Conservation (phyloP, 1,140 invertebrate species). For the Drosophila ogumai region DNA sequence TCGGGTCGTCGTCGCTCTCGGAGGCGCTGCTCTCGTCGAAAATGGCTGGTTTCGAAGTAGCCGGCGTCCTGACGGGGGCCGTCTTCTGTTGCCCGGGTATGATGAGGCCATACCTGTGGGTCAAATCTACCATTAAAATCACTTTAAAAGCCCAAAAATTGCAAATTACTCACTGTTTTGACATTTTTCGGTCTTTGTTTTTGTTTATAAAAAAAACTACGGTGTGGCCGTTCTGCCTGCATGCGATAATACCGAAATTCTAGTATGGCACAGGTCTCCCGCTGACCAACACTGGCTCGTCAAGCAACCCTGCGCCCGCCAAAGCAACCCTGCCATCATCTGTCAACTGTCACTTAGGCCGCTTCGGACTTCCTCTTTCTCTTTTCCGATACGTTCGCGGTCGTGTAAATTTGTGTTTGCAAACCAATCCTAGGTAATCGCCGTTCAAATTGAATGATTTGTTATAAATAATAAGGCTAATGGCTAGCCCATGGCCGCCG, state of each 20-base stretch:
- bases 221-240: constrained; percentile 1
- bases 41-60: constrained; percentile 73
- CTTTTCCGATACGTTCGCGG: constrained; percentile 84
- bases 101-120: constrained; percentile 77
- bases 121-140: background rate
- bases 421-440: constrained; percentile 84
- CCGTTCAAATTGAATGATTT: constrained; percentile 49
- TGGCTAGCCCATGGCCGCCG: background rate
- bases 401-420: constrained; percentile 84
- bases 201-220: constrained; percentile 19
- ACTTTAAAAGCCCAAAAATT: background rate
- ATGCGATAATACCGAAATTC: background rate
- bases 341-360: constrained; percentile 69
- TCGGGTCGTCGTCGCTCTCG: constrained; percentile 70
- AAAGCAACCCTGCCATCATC: constrained; percentile 56
- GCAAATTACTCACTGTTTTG: constrained; percentile 72
- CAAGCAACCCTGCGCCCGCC: constrained; percentile 2
- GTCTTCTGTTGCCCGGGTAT: constrained; percentile 76
- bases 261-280: background rate
- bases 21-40: constrained; percentile 85
- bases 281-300: constrained; percentile 9
- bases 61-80: constrained; percentile 6
- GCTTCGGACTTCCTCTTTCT: constrained; percentile 74
- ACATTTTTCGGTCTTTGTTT: constrained; percentile 55
- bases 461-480: constrained; percentile 25